Evolutionary conservation across 2,888 invertebrate genomes (phyloP).

Genomic region (Ommatoiulus sabulosus): DNA sequence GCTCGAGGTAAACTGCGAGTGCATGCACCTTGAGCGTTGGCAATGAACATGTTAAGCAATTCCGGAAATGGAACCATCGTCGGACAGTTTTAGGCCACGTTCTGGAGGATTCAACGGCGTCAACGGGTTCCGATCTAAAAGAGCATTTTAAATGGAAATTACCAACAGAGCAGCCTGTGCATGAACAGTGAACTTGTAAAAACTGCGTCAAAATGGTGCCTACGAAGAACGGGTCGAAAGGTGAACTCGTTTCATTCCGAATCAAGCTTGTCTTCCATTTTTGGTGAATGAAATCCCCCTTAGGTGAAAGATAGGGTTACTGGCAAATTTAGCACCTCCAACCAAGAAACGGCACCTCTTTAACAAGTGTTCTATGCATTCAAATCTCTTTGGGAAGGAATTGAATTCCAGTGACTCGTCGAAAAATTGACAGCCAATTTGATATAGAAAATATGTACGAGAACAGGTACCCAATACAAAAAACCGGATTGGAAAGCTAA

Average conservation of each 20-base stretch:
- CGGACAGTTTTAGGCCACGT: neutral
- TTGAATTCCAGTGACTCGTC: conserved; percentile 5
- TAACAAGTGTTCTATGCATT: neutral
- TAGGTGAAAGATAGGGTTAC: conserved; percentile 15
- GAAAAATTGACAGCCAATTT: conserved; percentile 23
- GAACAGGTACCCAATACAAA: neutral
- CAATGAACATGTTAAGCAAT: neutral
- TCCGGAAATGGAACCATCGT: neutral
- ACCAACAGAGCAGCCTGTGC: neutral
- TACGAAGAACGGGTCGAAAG: conserved; percentile 13
- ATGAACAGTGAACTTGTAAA: neutral
- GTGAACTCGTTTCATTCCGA: conserved; percentile 18
- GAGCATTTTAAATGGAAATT: neutral
- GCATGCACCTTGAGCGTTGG: neutral
- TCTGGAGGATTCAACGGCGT: neutral
- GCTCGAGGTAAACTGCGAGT: neutral
- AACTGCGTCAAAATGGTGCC: neutral
- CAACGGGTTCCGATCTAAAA: neutral
- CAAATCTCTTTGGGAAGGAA: neutral
- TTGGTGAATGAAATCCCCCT: conserved; percentile 28
- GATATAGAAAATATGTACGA: neutral
- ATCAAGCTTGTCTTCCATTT: neutral
- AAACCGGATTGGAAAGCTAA: neutral
- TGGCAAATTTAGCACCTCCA: conserved; percentile 16
- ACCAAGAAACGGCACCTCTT: conserved; percentile 12